phyloP scores from a whole-genome alignment of 2,113 vertebrate species.

The Prietella phreatophila region DNA sequence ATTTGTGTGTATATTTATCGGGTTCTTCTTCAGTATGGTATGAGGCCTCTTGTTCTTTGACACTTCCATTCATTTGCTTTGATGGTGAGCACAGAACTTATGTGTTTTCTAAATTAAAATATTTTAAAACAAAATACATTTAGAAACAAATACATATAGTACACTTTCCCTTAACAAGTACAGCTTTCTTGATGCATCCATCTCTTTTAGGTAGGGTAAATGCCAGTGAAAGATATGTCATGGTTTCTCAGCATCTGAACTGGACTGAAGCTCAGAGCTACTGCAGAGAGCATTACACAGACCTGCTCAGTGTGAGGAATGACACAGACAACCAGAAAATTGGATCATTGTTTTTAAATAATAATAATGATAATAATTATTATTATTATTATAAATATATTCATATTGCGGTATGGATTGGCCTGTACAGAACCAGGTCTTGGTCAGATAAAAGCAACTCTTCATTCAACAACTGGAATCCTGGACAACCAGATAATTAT shows the following conservation, averaged over 20 bases:
- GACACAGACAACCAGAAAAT: slow-evolving; percentile 1
- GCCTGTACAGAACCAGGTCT: slow-evolving; percentile 32
- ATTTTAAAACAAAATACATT: not conserved
- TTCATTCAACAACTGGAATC: slow-evolving; percentile 24
- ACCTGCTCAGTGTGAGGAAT: slow-evolving; percentile 37
- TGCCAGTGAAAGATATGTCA: slow-evolving; percentile 23
- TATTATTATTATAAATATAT: not conserved
- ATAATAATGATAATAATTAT: not conserved
- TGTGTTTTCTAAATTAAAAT: not conserved
- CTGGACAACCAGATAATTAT: not conserved
- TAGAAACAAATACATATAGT: not conserved
- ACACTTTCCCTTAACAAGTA: not conserved
- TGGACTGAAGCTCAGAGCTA: slow-evolving; percentile 43
- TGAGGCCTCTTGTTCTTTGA: rapidly evolving
- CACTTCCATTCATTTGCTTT: slow-evolving; percentile 11
- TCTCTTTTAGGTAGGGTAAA: slow-evolving; percentile 9
- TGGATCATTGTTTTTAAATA: not conserved
- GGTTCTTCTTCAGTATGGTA: not conserved
- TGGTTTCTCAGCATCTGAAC: not conserved
- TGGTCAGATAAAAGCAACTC: slow-evolving; percentile 46
- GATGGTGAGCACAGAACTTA: slow-evolving; percentile 30
- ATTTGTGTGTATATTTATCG: too few relatives aligned
- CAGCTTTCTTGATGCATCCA: not conserved
- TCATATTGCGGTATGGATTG: slow-evolving; percentile 17
- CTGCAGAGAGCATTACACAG: slow-evolving; percentile 44